Conservation (phyloP, 2,113 vertebrate genomes). For the Mormyrus lacerda region DNA sequence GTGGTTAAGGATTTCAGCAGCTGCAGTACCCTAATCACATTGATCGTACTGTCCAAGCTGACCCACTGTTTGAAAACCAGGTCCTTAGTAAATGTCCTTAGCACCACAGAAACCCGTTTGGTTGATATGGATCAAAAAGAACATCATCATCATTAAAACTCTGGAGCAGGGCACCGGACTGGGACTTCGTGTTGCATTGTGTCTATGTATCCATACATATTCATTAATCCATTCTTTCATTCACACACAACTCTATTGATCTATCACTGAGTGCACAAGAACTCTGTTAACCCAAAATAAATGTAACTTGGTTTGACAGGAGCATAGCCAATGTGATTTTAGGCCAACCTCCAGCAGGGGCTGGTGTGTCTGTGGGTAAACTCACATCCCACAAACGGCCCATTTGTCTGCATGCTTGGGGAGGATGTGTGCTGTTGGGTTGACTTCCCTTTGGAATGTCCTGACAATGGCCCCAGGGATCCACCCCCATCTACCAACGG, state of each 20-base stretch:
- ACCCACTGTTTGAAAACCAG: not conserved
- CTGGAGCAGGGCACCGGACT: not conserved
- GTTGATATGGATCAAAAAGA: not conserved
- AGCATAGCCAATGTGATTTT: slow-evolving; percentile 5
- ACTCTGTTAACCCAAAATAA: not conserved
- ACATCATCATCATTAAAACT: not conserved
- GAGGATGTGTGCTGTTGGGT: not conserved
- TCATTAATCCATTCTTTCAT: not conserved
- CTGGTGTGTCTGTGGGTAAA: slow-evolving; percentile 3
- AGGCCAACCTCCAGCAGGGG: not conserved
- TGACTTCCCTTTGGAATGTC: not conserved
- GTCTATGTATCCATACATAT: not conserved
- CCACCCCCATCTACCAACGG: not conserved
- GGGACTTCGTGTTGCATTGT: not conserved
- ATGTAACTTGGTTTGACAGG: not conserved
- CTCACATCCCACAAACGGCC: slow-evolving; percentile 6
- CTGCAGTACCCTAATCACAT: not conserved
- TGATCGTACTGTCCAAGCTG: not conserved
- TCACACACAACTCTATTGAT: not conserved
- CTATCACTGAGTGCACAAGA: not conserved
- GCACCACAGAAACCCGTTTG: not conserved
- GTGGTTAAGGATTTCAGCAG: not conserved
- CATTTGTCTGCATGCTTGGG: not conserved
- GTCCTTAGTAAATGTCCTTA: not conserved
- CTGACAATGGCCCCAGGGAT: not conserved